A percentile compares a stretch with the other conserved stretches of the same genome.
Evolutionary conservation across 2,113 vertebrate species (phyloP).

Genomic region (Chelonoidis abingdonii): DNA sequence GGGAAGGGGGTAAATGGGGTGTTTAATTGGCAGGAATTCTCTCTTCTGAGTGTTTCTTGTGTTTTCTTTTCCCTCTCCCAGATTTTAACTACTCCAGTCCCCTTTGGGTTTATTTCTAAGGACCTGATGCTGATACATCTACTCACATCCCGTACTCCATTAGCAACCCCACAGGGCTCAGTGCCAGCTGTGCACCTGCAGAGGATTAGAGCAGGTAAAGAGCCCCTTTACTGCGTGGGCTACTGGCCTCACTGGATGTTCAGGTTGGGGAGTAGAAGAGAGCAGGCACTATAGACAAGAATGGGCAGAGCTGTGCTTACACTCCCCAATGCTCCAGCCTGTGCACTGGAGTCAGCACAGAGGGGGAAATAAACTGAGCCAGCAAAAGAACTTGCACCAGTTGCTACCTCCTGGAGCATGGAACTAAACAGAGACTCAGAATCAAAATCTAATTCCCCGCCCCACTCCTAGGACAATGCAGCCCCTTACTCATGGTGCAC

Average conservation of each 20-base stretch:
- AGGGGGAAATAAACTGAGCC: neutral
- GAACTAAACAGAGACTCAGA: neutral
- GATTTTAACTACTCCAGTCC: neutral
- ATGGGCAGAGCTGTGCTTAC: neutral
- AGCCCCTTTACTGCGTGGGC: rapidly evolving
- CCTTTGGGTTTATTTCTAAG: neutral
- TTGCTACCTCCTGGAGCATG: neutral
- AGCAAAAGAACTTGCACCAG: neutral
- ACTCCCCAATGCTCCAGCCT: neutral
- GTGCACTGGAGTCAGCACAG: neutral
- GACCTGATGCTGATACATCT: neutral
- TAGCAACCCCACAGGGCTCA: neutral
- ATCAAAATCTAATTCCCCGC: neutral
- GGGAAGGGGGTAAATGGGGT: neutral
- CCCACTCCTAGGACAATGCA: neutral
- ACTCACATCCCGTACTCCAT: neutral
- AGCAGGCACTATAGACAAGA: neutral
- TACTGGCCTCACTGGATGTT: rapidly evolving
- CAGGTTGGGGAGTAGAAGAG: neutral
- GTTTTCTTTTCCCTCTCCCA: neutral
- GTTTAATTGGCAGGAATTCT: neutral
- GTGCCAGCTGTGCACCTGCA: neutral
- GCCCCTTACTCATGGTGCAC: neutral
- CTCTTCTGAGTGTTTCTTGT: neutral
- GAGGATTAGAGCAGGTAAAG: neutral